Conservation (phyloP, 1,140 invertebrate genomes). For the Mactra quadrangularis region DNA sequence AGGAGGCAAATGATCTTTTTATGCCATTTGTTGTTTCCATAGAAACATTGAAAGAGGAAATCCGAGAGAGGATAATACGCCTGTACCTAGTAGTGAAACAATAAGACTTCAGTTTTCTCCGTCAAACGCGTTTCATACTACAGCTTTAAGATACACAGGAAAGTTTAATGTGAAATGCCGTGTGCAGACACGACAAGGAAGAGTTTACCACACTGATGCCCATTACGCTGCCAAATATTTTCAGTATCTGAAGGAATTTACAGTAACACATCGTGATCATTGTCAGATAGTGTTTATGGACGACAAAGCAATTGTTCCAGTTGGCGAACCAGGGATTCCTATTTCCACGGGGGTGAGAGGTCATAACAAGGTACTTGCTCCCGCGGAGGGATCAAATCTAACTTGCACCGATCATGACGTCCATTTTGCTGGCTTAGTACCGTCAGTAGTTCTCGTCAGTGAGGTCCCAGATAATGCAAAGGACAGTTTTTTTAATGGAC, state of each 20-base stretch:
- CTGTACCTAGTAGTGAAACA: conserved; percentile 21
- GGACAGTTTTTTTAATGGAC: conserved; percentile 59
- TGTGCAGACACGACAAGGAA: conserved; percentile 43
- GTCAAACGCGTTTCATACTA: conserved; percentile 16
- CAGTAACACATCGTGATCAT: conserved; percentile 1
- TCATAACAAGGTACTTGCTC: conserved; percentile 27
- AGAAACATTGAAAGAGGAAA: conserved; percentile 29
- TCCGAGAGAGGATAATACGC: conserved; percentile 6
- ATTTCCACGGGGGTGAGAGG: conserved; percentile 32
- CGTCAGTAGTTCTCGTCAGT: conserved; percentile 36
- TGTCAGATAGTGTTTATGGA: conserved; percentile 27
- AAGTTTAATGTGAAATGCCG: conserved; percentile 53
- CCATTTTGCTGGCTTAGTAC: conserved; percentile 14
- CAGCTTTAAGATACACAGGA: conserved; percentile 51
- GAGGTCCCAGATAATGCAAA: conserved; percentile 24
- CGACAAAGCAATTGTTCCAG: conserved; percentile 59
- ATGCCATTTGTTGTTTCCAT: conserved; percentile 58
- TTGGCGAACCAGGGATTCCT: conserved; percentile 46
- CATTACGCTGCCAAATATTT: conserved; percentile 26
- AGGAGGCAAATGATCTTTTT: conserved; percentile 22
- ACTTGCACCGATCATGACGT: conserved; percentile 44
- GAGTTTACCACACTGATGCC: conserved; percentile 32
- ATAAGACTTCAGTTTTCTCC: conserved; percentile 49
- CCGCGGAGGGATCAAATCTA: neutral
- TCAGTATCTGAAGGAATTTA: conserved; percentile 37